These are phyloP conservation scores for Telmatherina bonti DNA, from an alignment of 2,797 vertebrate genomes.

Conservation along the genomic window DNA sequence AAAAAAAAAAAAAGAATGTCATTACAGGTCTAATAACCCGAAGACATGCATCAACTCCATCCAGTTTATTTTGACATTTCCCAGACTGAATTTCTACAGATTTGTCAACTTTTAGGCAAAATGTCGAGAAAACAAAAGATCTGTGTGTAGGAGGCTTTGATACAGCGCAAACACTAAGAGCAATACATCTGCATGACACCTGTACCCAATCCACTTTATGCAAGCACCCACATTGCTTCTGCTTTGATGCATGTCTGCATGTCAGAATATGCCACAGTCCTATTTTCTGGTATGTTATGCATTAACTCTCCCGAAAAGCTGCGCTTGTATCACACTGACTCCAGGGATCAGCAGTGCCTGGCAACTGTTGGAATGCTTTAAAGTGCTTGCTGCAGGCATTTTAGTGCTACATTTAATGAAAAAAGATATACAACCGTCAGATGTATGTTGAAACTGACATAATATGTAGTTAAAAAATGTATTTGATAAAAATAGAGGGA, in stretches of 20 bases:
- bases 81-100: background rate
- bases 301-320: slow-evolving; percentile 10
- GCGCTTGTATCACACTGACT: background rate
- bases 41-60: background rate
- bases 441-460: background rate
- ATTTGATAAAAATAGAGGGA: background rate
- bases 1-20: too few species aligned
- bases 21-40: background rate
- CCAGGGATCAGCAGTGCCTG: background rate
- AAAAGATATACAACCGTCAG: background rate
- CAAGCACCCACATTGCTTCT: background rate
- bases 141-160: slow-evolving; percentile 4
- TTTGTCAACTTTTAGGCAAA: background rate
- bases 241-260: background rate
- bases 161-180: background rate
- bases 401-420: background rate
- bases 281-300: slow-evolving; percentile 1
- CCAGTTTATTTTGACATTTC: slow-evolving; percentile 3
- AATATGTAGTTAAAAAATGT: slow-evolving; percentile 8
- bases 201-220: slow-evolving; percentile 4
- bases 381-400: background rate
- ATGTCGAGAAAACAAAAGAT: background rate
- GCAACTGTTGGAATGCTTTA: slow-evolving; percentile 10
- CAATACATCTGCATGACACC: background rate
- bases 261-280: slow-evolving; percentile 5